A percentile compares a stretch with the other conserved stretches of the same genome.
Evolutionary conservation across 2,113 vertebrate genomes (phyloP).

Genomic region (Thamnophis sirtalis): DNA sequence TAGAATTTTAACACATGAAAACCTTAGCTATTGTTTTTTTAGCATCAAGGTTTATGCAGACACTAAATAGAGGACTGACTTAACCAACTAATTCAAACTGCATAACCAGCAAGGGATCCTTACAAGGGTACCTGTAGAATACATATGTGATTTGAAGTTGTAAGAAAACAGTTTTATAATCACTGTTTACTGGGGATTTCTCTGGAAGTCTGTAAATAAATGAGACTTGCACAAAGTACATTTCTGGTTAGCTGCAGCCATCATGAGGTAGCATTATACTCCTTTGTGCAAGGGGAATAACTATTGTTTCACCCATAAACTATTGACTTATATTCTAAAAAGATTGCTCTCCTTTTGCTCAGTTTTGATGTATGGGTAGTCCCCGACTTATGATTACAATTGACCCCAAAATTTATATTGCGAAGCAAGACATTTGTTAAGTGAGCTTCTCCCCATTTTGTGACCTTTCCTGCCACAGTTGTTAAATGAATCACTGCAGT

Average conservation of each 20-base stretch:
- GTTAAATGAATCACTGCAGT: neutral
- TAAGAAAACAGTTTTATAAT: neutral
- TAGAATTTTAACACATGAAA: neutral
- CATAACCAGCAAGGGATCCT: neutral
- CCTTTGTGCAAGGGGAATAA: neutral
- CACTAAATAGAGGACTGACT: neutral
- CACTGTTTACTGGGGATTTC: neutral
- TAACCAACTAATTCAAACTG: neutral
- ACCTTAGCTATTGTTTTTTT: neutral
- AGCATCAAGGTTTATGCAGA: neutral
- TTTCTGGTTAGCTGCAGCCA: neutral
- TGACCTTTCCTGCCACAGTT: neutral
- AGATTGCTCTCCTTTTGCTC: neutral
- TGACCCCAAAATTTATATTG: neutral
- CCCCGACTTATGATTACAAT: neutral
- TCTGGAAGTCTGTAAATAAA: neutral
- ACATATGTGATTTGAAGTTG: neutral
- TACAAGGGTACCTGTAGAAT: neutral
- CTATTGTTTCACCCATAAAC: neutral
- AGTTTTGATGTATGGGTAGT: neutral
- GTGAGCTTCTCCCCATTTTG: neutral
- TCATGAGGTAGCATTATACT: neutral
- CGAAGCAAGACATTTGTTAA: neutral
- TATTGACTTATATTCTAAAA: neutral
- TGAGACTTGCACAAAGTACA: neutral